Percentiles rank a stretch among this genome's conserved stretches.
These are phyloP conservation scores for Ricordea florida DNA, from an alignment of 92 coral and sea anemone genomes.

Conservation along the genomic window DNA sequence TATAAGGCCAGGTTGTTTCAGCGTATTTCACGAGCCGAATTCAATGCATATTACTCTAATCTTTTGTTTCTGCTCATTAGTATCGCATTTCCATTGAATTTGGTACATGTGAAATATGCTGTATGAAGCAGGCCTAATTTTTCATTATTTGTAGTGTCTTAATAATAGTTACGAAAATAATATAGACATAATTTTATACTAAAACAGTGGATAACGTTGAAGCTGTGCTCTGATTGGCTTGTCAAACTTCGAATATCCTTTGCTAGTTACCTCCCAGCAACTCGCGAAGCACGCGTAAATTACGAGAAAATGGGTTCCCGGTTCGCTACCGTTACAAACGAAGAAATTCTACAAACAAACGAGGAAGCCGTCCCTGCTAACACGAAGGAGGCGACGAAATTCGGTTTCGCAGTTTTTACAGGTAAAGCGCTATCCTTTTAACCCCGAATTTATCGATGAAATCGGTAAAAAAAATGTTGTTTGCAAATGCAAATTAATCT, in stretches of 20 bases:
- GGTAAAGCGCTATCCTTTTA: neutral
- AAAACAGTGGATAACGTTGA: no score
- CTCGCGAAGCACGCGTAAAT: neutral
- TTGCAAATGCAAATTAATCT: neutral
- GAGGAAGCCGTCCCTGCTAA: neutral
- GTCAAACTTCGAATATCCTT: no score
- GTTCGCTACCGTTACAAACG: neutral
- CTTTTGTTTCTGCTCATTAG: no score
- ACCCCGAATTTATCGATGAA: neutral
- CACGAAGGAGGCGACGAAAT: slow-evolving; percentile 10
- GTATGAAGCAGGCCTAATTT: no score
- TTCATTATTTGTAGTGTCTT: no score
- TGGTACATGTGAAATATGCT: no score
- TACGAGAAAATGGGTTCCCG: slow-evolving; percentile 8
- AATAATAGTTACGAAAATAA: no score
- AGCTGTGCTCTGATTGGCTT: neutral
- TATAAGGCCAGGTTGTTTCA: no score
- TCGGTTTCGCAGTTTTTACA: neutral
- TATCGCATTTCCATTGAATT: no score
- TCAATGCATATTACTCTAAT: no score
- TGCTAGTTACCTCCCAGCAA: neutral
- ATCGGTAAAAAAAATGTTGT: neutral
- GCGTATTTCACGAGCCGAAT: no score
- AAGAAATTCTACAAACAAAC: neutral
- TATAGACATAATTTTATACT: no score